These are phyloP conservation scores for Vicugna pacos DNA, from an alignment of 2,113 vertebrate genomes.

Conservation along the genomic window DNA sequence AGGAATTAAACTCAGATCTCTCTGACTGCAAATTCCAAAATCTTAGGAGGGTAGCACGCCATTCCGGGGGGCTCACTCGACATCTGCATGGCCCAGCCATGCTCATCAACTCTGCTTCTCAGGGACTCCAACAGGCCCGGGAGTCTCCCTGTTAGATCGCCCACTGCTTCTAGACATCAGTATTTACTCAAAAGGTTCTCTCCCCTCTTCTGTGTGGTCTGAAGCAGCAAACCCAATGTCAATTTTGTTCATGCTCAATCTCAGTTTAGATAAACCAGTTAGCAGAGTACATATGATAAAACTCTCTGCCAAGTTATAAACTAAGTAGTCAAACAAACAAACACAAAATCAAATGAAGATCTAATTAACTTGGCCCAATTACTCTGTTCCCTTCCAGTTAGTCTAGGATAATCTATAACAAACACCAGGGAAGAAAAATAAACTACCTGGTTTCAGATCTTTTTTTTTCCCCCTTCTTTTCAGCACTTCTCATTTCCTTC, in stretches of 20 bases:
- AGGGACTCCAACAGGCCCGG: neutral
- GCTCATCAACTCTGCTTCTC: neutral
- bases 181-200: conserved; percentile 17
- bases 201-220: conserved; percentile 61
- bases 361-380: conserved; percentile 69
- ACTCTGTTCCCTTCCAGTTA: neutral
- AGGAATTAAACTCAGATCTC: neutral
- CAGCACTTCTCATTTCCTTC: neutral
- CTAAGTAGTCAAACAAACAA: conserved; percentile 64
- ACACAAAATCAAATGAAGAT: conserved; percentile 47
- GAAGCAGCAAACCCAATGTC: conserved; percentile 33
- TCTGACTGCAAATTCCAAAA: neutral
- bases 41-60: neutral
- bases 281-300: conserved; percentile 25
- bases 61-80: neutral
- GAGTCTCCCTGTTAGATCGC: neutral
- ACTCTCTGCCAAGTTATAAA: conserved; percentile 63
- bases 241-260: conserved; percentile 39
- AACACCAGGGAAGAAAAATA: conserved; percentile 36
- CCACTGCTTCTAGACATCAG: neutral
- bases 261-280: conserved; percentile 66
- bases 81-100: neutral
- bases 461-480: neutral
- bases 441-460: neutral
- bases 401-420: neutral